Conservation (phyloP, 2,797 vertebrate genomes). For the Neosilurus hyrtlii region DNA sequence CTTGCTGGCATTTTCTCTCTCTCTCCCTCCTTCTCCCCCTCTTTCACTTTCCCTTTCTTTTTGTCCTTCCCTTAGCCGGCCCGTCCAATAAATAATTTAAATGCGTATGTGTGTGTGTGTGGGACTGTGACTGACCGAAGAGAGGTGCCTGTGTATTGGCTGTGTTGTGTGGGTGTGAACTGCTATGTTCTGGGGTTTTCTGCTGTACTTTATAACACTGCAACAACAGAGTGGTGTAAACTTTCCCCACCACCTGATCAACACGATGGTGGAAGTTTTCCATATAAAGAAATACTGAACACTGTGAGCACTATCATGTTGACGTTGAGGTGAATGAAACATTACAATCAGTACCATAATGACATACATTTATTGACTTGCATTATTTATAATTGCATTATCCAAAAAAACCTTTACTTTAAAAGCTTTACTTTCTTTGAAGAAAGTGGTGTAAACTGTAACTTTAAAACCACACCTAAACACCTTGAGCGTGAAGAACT, state of each 20-base stretch:
- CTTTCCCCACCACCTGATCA: slow-evolving; percentile 11
- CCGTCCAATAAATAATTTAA: slow-evolving; percentile 37
- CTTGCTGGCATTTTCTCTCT: slow-evolving; percentile 28
- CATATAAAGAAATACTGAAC: not conserved
- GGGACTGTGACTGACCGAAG: slow-evolving; percentile 13
- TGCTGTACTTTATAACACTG: slow-evolving; percentile 39
- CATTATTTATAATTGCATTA: not conserved
- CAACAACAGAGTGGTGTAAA: not conserved
- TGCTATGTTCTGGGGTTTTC: slow-evolving; percentile 42
- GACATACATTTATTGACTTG: not conserved
- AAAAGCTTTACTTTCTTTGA: too few species aligned
- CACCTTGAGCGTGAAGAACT: too few species aligned
- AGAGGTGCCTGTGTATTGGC: not conserved
- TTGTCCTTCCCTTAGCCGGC: not conserved
- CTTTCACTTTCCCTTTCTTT: slow-evolving; percentile 40
- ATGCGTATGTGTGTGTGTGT: not conserved
- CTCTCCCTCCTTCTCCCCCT: not conserved
- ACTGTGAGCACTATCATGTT: not conserved
- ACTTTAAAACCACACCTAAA: too few species aligned
- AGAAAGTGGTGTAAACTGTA: too few species aligned
- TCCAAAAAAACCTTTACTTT: too few species aligned
- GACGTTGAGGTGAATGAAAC: not conserved
- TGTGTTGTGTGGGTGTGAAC: slow-evolving; percentile 35
- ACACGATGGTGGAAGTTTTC: not conserved
- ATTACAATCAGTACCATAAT: not conserved